Conservation (phyloP, 2,888 invertebrate genomes). For the Peribatodes rhomboidaria region DNA sequence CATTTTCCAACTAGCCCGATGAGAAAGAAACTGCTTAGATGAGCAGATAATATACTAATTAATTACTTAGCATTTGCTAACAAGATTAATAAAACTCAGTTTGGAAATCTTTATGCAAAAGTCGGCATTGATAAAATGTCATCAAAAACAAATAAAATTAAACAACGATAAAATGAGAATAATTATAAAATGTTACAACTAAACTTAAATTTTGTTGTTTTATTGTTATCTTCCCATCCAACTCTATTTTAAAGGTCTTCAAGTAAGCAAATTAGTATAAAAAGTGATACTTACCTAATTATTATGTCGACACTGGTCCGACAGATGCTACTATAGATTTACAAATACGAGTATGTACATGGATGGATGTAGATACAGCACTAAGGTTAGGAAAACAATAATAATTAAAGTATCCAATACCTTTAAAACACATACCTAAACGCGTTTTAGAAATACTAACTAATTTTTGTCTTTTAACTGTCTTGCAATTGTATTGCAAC, state of each 20-base stretch:
- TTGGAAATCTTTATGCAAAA: slow-evolving; percentile 28
- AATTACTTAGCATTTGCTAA: slow-evolving; percentile 33
- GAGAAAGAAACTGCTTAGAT: slow-evolving; percentile 28
- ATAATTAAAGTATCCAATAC: too few species aligned
- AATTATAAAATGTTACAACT: slow-evolving; percentile 1
- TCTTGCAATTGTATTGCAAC: too few species aligned
- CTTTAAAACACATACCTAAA: too few species aligned
- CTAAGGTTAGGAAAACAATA: too few species aligned
- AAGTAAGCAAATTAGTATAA: too few species aligned
- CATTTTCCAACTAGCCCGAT: slow-evolving; percentile 13
- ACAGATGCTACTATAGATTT: too few species aligned
- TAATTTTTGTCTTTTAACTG: too few species aligned
- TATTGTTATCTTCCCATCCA: not conserved
- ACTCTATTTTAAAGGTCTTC: not conserved
- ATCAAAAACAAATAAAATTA: slow-evolving; percentile 26
- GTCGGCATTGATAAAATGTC: slow-evolving; percentile 21
- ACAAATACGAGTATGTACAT: too few species aligned
- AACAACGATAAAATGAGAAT: not conserved
- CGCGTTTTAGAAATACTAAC: too few species aligned
- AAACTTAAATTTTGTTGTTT: not conserved
- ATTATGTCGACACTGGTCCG: too few species aligned
- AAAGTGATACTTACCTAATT: too few species aligned
- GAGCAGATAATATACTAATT: slow-evolving; percentile 27
- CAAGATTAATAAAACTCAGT: slow-evolving; percentile 26
- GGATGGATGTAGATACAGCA: too few species aligned